Base-by-base conservation (phyloP, 2,113 vertebrate species). In the Corythornis cristatus region DNA sequence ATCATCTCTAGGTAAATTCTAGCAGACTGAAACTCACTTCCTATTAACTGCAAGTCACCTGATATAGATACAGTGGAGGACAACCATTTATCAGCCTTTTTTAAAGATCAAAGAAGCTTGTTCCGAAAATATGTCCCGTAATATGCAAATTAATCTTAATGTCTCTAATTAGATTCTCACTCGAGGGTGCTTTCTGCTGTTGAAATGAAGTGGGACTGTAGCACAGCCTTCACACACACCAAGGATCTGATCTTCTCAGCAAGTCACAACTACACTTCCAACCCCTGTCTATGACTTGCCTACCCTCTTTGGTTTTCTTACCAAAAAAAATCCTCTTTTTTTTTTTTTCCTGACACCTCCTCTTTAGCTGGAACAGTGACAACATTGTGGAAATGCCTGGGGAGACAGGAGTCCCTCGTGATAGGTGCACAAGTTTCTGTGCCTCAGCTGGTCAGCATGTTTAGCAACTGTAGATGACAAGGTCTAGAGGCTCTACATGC, bases 51-150 rank as follows among this genome's bases (percentile, higher is more conserved):
- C 61, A 53, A 84, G 65, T 93, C 81, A 95, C 93, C 91, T 93
- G 89, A 89, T 95, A 95, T 71, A 95, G 88, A 94, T 74, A 90
- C 8, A 25, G 79, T 22, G 89, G 74, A 89, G 75, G 91, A 89
- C 68, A 86, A 40, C 26, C 68, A 79, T 89, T 93, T 89, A 89
- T 89, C 5, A 0, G 61, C 62, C 86, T 80, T 77, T 88, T 93
- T 66, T 53, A 89, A 92, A 96, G 93, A 96, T 96, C 96, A 97
- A 95, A 96, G 95, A 43, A 70, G 29, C 61, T 77, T 46, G 88
- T 92, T 82, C 93, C 90, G 92, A 92, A 97, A 96, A 89, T 79
- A 64, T 5, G 22, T 82, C 83, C 72, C 86, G 37, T 67, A 83
- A 88, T 74, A 92, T 93, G 88, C 92, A 95, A 93, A 96, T 87